Percentiles rank a stretch among this genome's conserved stretches.
These are phyloP conservation scores for Accipiter virgatus DNA, from an alignment of 2,113 vertebrate genomes.

Conservation along the genomic window DNA sequence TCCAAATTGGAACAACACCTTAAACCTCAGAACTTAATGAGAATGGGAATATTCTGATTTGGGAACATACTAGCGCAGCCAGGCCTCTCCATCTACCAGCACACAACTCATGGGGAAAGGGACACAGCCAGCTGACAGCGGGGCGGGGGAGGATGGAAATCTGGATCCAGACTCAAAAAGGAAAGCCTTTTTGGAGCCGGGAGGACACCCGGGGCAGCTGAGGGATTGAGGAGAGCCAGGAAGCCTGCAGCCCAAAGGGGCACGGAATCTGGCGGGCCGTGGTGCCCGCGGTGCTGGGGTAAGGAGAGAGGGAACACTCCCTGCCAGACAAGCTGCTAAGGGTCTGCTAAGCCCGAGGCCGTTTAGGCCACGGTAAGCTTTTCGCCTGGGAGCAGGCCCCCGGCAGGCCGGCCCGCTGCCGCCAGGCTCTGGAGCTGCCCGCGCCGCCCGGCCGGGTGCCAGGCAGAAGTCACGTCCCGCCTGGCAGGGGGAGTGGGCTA, in stretches of 20 bases:
- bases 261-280: rapidly evolving
- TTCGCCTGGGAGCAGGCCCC: background rate
- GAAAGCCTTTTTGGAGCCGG: background rate
- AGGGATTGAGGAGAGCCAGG: background rate
- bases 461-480: background rate
- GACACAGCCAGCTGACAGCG: background rate
- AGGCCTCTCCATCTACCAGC: background rate
- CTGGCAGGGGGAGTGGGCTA: background rate
- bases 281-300: background rate
- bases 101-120: background rate
- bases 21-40: background rate
- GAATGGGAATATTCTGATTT: conserved; percentile 30
- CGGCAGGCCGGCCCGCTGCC: background rate
- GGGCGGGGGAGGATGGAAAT: background rate
- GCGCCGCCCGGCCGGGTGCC: background rate
- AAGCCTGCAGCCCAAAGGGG: background rate
- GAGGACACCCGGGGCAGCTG: background rate
- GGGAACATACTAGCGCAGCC: background rate
- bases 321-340: background rate
- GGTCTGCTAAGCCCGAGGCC: background rate
- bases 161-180: background rate
- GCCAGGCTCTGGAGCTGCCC: background rate
- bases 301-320: too few relatives aligned
- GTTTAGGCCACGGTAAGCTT: rapidly evolving
- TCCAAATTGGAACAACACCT: conserved; percentile 26